A percentile compares a stretch with the other conserved stretches of the same genome.
Evolutionary conservation across 2,888 invertebrate species (phyloP).

Genomic region (Cheilosia impressa): DNA sequence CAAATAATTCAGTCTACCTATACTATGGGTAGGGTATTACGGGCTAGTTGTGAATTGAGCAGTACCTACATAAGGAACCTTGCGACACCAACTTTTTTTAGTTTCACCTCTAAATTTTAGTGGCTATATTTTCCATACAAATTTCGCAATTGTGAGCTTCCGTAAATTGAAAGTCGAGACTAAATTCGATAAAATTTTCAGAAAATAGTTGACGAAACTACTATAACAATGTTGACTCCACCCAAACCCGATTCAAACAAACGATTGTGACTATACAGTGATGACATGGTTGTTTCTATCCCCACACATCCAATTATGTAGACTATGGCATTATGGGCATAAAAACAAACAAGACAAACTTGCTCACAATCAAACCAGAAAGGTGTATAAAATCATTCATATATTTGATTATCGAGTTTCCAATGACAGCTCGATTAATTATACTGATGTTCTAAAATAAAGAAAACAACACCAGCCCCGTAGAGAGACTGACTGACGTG

Average conservation of each 20-base stretch:
- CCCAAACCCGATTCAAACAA: not conserved
- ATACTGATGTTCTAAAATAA: conserved; percentile 30
- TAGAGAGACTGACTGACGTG: conserved; percentile 34
- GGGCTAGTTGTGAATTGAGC: too few relatives aligned
- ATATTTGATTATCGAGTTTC: conserved; percentile 33
- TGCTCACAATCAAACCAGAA: conserved; percentile 19
- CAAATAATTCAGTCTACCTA: too few relatives aligned
- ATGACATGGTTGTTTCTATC: not conserved
- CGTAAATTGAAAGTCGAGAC: too few relatives aligned
- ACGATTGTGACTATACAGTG: not conserved
- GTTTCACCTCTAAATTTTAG: too few relatives aligned
- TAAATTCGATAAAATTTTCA: not conserved
- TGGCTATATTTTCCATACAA: too few relatives aligned
- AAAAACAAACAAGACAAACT: conserved; percentile 8
- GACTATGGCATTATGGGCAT: not conserved
- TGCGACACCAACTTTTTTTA: too few relatives aligned
- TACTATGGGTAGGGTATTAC: too few relatives aligned
- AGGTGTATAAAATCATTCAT: conserved; percentile 26
- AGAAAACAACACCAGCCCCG: conserved; percentile 3
- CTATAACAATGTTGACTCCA: too few relatives aligned
- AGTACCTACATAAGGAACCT: too few relatives aligned
- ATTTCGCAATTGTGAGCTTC: too few relatives aligned
- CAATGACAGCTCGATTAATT: conserved; percentile 66
- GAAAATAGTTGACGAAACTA: too few relatives aligned
- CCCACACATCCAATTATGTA: conserved; percentile 6